Evolutionary conservation across 2,113 vertebrate species (phyloP).

Genomic region (Rhombomys opimus): DNA sequence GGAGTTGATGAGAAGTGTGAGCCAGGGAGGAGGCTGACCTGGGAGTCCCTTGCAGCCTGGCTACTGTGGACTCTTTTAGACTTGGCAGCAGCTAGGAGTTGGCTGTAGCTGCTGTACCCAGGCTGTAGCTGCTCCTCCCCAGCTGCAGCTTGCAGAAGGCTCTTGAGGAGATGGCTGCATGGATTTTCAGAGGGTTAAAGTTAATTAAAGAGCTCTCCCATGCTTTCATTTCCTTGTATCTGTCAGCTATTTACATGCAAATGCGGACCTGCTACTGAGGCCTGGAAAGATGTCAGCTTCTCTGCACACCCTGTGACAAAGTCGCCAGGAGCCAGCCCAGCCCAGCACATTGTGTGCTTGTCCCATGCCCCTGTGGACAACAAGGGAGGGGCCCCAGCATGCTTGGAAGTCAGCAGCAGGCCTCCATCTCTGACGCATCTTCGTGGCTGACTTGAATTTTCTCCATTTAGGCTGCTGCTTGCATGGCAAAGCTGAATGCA

Average conservation of each 20-base stretch:
- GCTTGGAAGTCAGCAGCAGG: slow-evolving; percentile 60
- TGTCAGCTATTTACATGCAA: slow-evolving; percentile 90
- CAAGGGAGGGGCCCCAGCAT: slow-evolving; percentile 19
- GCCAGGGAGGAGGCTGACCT: not conserved
- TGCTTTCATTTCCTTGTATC: slow-evolving; percentile 85
- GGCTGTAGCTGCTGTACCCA: too few species aligned
- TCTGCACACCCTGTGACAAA: slow-evolving; percentile 75
- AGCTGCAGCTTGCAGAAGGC: slow-evolving; percentile 65
- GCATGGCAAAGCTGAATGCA: slow-evolving; percentile 80
- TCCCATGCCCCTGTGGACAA: not conserved
- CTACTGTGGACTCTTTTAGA: not conserved
- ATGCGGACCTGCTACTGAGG: slow-evolving; percentile 83
- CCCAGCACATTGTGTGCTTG: slow-evolving; percentile 25
- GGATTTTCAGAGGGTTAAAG: slow-evolving; percentile 88
- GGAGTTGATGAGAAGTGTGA: not conserved
- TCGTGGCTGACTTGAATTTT: slow-evolving; percentile 82
- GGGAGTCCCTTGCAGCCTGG: not conserved
- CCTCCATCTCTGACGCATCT: slow-evolving; percentile 65
- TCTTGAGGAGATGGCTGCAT: slow-evolving; percentile 81
- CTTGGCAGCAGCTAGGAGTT: too few species aligned
- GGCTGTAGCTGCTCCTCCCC: not conserved
- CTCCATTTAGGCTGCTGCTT: slow-evolving; percentile 79
- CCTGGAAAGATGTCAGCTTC: slow-evolving; percentile 80
- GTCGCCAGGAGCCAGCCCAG: slow-evolving; percentile 76
- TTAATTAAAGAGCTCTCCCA: slow-evolving; percentile 88